These are phyloP conservation scores for Penaeus japonicus DNA, from an alignment of 1,140 invertebrate genomes.

Conservation along the genomic window DNA sequence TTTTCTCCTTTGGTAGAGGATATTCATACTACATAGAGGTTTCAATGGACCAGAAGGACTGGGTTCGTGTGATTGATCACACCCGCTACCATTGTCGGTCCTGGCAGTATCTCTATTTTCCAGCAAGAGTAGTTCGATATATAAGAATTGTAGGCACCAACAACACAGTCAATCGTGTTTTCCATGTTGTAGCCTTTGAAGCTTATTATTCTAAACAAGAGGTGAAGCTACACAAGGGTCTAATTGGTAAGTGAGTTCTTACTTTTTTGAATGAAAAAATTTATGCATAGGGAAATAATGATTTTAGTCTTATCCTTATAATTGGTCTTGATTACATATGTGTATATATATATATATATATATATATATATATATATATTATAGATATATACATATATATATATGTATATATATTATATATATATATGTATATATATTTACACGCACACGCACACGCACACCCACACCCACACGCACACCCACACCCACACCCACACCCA, in stretches of 20 bases:
- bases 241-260: constrained; percentile 65
- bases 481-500: too few relatives aligned
- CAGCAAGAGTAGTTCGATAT: constrained; percentile 83
- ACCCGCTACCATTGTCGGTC: constrained; percentile 89
- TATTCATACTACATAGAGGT: constrained; percentile 98
- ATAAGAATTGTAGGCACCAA: constrained; percentile 91
- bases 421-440: too few relatives aligned
- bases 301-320: background rate
- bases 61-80: constrained; percentile 92
- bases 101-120: constrained; percentile 96
- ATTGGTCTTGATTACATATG: background rate
- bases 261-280: background rate
- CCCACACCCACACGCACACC: too few relatives aligned
- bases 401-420: too few relatives aligned
- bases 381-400: too few relatives aligned
- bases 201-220: constrained; percentile 82
- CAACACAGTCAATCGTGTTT: constrained; percentile 95
- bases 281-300: background rate
- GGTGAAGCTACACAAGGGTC: constrained; percentile 78
- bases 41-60: constrained; percentile 94
- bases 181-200: constrained; percentile 92
- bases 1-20: constrained; percentile 70
- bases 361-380: too few relatives aligned
- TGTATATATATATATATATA: background rate
- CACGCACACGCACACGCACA: too few relatives aligned